Evolutionary conservation across 1,140 invertebrate species (phyloP).

Genomic region (Lasioglossum baleicum): DNA sequence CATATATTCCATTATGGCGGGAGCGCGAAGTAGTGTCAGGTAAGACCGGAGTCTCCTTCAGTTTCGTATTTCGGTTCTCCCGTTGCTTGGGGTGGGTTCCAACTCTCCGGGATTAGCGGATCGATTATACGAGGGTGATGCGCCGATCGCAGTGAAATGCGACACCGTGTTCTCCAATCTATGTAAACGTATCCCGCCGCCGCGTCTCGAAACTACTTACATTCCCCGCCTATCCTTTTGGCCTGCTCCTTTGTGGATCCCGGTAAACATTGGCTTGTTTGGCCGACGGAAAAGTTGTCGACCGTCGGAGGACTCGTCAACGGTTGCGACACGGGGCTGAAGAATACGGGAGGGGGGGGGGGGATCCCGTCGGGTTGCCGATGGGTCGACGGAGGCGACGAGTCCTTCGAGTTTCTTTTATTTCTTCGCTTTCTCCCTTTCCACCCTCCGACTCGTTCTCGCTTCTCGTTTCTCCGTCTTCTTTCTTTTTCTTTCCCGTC

Average conservation of each 20-base stretch:
- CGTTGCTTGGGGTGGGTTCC: not conserved
- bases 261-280: constrained; percentile 53
- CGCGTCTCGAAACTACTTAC: constrained; percentile 40
- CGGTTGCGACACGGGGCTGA: not conserved
- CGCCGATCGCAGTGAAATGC: constrained; percentile 23
- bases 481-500: constrained; percentile 1
- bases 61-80: constrained; percentile 25
- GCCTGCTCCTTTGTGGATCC: constrained; percentile 14
- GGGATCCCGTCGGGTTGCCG: not conserved
- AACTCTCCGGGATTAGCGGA: not conserved
- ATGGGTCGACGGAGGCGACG: not conserved
- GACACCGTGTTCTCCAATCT: constrained; percentile 7
- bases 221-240: not conserved
- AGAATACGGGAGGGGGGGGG: not conserved
- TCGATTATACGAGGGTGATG: constrained; percentile 26
- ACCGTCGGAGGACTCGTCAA: constrained; percentile 33
- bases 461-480: not conserved
- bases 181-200: constrained; percentile 30
- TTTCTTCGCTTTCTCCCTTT: constrained; percentile 5
- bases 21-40: constrained; percentile 11
- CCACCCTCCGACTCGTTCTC: not conserved
- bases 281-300: constrained; percentile 50
- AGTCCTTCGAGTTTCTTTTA: constrained; percentile 31
- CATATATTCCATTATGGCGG: not conserved
- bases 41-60: constrained; percentile 32